phyloP scores from a whole-genome alignment of 2,888 invertebrate species.

The Drosophila atripex region DNA sequence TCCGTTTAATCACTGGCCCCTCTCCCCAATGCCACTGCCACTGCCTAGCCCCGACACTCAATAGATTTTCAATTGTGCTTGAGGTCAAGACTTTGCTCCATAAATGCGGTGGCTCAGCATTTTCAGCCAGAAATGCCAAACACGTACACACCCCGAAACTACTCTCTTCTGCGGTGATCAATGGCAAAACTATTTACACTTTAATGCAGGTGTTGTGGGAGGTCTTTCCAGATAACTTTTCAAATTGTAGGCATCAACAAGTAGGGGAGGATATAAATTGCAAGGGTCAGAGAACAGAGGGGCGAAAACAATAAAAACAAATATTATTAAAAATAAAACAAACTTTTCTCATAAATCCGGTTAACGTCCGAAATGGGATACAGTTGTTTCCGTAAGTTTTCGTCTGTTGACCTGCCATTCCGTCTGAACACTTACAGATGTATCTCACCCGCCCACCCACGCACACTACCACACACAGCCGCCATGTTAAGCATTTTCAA shows the following conservation, averaged over 20 bases:
- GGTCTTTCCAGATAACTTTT: not conserved
- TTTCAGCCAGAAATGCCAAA: conserved; percentile 11
- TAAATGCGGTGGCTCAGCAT: conserved; percentile 11
- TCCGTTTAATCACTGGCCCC: conserved; percentile 53
- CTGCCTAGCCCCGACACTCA: conserved; percentile 5
- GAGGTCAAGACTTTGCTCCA: conserved; percentile 13
- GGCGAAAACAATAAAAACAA: conserved; percentile 40
- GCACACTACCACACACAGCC: not conserved
- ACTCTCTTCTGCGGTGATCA: conserved; percentile 19
- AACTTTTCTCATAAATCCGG: conserved; percentile 66
- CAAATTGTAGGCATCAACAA: conserved; percentile 27
- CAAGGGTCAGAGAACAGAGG: no score
- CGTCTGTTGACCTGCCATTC: conserved; percentile 45
- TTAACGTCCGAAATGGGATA: conserved; percentile 25
- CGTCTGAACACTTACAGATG: conserved; percentile 29
- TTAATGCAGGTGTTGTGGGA: conserved; percentile 14
- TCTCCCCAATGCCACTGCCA: conserved; percentile 11
- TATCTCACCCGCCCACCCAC: conserved; percentile 8
- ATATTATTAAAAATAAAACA: conserved; percentile 57
- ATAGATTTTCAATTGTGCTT: conserved; percentile 21
- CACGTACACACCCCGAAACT: conserved; percentile 21
- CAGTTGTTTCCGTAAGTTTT: conserved; percentile 34
- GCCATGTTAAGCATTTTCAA: conserved; percentile 48
- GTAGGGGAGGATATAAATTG: not conserved
- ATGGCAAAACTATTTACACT: conserved; percentile 28